phyloP scores from a whole-genome alignment of 2,797 vertebrate species.

The Phoxinus dragarum region DNA sequence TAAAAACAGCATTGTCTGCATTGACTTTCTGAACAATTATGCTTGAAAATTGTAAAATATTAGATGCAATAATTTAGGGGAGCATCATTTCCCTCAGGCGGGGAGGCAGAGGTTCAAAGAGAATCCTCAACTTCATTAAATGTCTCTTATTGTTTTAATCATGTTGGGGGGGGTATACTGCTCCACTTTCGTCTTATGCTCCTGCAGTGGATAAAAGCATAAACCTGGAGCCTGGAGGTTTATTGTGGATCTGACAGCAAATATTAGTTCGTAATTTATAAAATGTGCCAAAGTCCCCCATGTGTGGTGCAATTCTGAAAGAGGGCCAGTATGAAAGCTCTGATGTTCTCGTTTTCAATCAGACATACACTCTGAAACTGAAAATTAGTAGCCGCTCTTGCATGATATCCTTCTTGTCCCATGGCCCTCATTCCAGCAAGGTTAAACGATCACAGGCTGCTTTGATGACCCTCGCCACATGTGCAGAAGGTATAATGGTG shows the following conservation, averaged over 20 bases:
- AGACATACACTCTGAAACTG: constrained; percentile 18
- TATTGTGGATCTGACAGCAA: constrained; percentile 59
- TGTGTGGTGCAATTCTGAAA: constrained; percentile 19
- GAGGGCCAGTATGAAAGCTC: constrained; percentile 18
- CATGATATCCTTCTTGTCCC: constrained; percentile 30
- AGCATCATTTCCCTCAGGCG: constrained; percentile 67
- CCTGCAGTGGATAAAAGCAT: constrained; percentile 71
- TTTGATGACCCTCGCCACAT: constrained; percentile 36
- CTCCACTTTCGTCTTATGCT: constrained; percentile 74
- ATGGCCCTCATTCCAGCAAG: constrained; percentile 35
- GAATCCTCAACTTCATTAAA: constrained; percentile 76
- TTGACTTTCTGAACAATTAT: not conserved
- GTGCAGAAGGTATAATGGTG: constrained; percentile 28
- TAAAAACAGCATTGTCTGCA: not conserved
- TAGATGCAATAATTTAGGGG: constrained; percentile 71
- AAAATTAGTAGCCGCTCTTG: constrained; percentile 33
- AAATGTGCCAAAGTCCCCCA: constrained; percentile 48
- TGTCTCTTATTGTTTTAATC: constrained; percentile 79
- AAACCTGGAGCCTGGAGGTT: constrained; percentile 60
- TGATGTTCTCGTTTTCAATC: constrained; percentile 28
- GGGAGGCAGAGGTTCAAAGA: constrained; percentile 73
- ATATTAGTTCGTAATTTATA: constrained; percentile 50
- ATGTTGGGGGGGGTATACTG: constrained; percentile 68
- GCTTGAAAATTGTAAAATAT: constrained; percentile 62
- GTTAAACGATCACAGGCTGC: constrained; percentile 35